Conservation (phyloP, 1,140 invertebrate genomes). For the Hyles euphorbiae region DNA sequence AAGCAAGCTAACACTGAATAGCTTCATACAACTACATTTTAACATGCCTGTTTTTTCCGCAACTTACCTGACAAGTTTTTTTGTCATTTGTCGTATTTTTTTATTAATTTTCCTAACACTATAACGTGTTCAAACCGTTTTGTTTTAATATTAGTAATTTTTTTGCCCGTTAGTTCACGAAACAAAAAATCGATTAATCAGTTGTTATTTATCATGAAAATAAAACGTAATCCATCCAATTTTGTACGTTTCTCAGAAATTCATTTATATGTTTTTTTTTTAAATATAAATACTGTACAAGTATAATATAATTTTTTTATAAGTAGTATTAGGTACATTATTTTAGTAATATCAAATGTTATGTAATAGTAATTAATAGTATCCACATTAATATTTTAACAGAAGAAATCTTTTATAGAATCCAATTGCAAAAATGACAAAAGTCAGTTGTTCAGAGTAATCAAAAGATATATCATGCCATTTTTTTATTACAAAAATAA, state of each 20-base stretch:
- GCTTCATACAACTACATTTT: neutral
- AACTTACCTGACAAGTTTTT: no score
- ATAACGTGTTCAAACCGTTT: neutral
- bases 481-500: neutral
- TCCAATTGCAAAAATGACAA: neutral
- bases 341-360: no score
- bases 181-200: neutral
- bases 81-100: constrained; percentile 8
- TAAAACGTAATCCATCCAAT: constrained; percentile 45
- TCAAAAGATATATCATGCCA: neutral
- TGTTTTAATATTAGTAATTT: neutral
- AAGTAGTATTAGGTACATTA: no score
- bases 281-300: no score
- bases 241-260: constrained; percentile 17
- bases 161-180: constrained; percentile 4
- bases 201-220: constrained; percentile 5
- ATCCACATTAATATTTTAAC: no score
- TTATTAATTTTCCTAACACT: neutral
- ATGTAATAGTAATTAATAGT: no score
- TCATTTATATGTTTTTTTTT: no score
- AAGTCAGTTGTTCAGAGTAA: neutral
- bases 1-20: constrained; percentile 16
- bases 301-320: no score
- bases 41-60: no score
- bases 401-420: no score